Base-by-base conservation (phyloP, 2,797 vertebrate genomes). In the Lacerta viridis region DNA sequence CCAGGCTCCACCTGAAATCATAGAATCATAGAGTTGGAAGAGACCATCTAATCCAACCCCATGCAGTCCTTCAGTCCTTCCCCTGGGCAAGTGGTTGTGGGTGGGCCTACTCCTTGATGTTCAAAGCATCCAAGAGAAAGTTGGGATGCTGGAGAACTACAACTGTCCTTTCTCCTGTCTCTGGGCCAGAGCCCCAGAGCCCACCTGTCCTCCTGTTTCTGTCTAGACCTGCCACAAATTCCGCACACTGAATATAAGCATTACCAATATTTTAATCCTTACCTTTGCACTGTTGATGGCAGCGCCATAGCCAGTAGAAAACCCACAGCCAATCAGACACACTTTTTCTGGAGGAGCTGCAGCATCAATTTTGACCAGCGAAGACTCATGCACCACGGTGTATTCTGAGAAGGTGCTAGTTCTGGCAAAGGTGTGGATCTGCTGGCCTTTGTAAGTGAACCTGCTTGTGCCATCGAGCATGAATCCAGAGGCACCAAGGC, bases 1-100 rank as follows among this genome's bases (percentile, higher is more conserved):
- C 98, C 98, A 3, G 97, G 94, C 41, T 98, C 97, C 5, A 99
- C 98, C 98, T 99, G 92, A 66, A 64, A 2, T 64, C 5, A 64
- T 55, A 55, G 50, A 55, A 0, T 15, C 3, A 3, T 55, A 55
- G 50, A 55, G 50, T 55, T 55, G 50, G 50, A 55, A 55, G 46
- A 50, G 50, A 55, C 50, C 13, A 55, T 55, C 50, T 55, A 55
- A 55, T 15, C 50, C 50, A 55, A 55, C 13, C 50, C 50, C 13
- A 3, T 55, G 50, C 50, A 15, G 3, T 55, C 15, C 50, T 55
- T 55, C 11, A 1, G 3, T 55, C 50, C 3, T 55, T 4, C 3
- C 46, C 13, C 3, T 15, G 13, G 50, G 50, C 50, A 55, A 55
- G 15, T 15, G 50, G 50, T 55, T 55, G 50, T 15, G 50, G 50